These are phyloP conservation scores for Dermochelys coriacea DNA, from an alignment of 2,797 vertebrate species.

Conservation along the genomic window DNA sequence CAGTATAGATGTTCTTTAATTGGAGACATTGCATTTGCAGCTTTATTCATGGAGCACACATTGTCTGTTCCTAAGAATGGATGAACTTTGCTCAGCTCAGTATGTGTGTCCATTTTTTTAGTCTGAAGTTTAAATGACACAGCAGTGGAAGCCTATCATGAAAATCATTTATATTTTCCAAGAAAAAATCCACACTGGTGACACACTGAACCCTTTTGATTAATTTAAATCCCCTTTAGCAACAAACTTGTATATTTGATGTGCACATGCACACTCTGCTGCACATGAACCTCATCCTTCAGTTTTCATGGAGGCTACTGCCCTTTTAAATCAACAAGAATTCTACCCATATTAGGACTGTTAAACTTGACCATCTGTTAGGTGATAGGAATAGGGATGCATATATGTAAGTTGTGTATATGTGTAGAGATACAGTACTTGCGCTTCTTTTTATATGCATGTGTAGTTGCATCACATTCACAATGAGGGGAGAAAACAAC, in stretches of 20 bases:
- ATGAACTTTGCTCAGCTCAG: not conserved
- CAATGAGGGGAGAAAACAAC: no score
- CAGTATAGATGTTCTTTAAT: not conserved
- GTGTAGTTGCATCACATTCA: not conserved
- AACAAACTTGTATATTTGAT: accelerated
- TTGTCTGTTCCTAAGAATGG: not conserved
- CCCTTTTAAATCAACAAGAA: not conserved
- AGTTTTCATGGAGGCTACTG: not conserved
- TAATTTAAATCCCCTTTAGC: not conserved
- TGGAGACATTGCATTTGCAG: not conserved
- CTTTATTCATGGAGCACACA: not conserved
- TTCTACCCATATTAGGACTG: not conserved
- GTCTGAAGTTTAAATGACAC: not conserved
- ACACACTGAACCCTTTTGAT: accelerated
- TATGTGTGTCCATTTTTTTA: not conserved
- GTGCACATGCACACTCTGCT: accelerated
- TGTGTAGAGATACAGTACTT: not conserved
- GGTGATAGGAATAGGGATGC: not conserved
- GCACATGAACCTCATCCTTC: not conserved
- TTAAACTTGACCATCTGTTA: not conserved
- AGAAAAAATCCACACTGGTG: not conserved
- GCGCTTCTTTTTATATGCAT: not conserved
- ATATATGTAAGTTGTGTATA: not conserved
- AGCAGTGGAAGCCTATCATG: not conserved
- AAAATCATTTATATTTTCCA: not conserved